Conservation (phyloP, 1,140 invertebrate species). For the Varroa destructor region DNA sequence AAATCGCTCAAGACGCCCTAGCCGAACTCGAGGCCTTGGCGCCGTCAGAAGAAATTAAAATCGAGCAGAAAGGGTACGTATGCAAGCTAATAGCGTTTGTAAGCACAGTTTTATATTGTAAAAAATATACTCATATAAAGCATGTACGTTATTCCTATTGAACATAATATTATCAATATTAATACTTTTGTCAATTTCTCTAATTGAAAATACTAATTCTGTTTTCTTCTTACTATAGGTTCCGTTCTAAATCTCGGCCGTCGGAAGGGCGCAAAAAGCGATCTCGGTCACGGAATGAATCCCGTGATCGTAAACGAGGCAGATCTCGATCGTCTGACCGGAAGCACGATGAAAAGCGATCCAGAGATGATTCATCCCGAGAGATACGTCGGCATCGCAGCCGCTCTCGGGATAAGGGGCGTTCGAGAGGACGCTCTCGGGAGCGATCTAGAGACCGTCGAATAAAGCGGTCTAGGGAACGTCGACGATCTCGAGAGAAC, state of each 20-base stretch:
- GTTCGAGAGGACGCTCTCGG: conserved; percentile 29
- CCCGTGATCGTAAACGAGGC: conserved; percentile 1
- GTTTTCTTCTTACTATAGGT: not conserved
- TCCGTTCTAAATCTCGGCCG: conserved; percentile 24
- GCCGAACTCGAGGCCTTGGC: conserved; percentile 73
- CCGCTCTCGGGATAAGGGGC: conserved; percentile 33
- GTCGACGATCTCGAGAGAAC: conserved; percentile 30
- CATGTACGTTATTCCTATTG: no score
- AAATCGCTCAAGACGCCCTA: conserved; percentile 66
- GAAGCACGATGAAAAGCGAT: not conserved
- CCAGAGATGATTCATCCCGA: not conserved
- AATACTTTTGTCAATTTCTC: no score
- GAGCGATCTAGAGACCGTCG: conserved; percentile 25
- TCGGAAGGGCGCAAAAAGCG: not conserved
- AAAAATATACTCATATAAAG: not conserved
- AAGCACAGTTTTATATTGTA: not conserved
- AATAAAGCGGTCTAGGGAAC: conserved; percentile 31
- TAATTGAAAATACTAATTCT: not conserved
- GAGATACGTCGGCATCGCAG: conserved; percentile 33
- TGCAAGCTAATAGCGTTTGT: no score
- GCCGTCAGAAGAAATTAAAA: conserved; percentile 41
- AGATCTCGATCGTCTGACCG: not conserved
- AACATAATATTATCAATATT: no score
- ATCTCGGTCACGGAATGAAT: not conserved
- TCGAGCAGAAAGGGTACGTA: conserved; percentile 27